Evolutionary conservation across 2,888 invertebrate genomes (phyloP).

Genomic region (Ceramica pisi): DNA sequence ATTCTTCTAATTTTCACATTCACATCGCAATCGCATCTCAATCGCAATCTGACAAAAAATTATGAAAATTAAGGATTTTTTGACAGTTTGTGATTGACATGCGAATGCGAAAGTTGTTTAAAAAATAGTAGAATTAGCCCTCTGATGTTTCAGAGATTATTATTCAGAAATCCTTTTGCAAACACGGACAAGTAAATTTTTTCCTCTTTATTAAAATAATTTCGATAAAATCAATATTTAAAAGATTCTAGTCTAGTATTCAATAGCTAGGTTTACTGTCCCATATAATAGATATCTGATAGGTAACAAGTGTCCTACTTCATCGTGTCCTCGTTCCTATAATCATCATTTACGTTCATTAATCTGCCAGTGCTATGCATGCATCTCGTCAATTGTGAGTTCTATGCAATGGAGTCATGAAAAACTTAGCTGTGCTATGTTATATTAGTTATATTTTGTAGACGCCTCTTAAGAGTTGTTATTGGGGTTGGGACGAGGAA

Average conservation of each 20-base stretch:
- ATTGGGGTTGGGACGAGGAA: no score
- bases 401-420: not conserved
- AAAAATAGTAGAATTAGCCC: no score
- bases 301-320: conserved; percentile 41
- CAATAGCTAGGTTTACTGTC: not conserved
- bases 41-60: no score
- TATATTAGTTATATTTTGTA: no score
- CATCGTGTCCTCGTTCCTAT: conserved; percentile 39
- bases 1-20: no score
- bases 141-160: not conserved
- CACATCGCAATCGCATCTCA: no score
- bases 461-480: no score
- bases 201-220: not conserved
- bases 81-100: no score
- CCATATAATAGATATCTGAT: conserved; percentile 5
- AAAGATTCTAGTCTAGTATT: not conserved
- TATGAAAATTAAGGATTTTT: no score
- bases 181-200: not conserved
- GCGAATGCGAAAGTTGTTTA: no score
- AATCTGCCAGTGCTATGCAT: conserved; percentile 38
- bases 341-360: conserved; percentile 39
- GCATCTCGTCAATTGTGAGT: conserved; percentile 34
- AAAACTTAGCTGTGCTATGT: not conserved
- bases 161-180: no score
- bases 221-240: not conserved